phyloP scores from a whole-genome alignment of 2,113 vertebrate genomes.

The Spea multiplicata region DNA sequence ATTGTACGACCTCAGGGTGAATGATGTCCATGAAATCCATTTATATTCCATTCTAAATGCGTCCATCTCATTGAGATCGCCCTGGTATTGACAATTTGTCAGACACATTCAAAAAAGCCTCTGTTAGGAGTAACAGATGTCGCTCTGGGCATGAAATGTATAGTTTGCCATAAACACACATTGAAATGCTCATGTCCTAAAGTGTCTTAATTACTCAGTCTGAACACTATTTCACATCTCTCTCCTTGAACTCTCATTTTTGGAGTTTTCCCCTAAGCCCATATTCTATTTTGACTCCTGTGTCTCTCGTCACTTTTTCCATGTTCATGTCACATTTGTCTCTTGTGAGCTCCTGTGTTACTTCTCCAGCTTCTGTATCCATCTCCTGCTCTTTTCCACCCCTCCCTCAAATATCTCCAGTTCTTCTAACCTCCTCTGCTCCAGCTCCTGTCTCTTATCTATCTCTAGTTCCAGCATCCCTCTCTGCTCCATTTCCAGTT shows the following conservation, averaged over 20 bases:
- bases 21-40: constrained; percentile 38
- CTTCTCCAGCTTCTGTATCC: no score
- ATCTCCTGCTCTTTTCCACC: background rate
- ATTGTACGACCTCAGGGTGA: constrained; percentile 28
- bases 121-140: constrained; percentile 2
- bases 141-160: background rate
- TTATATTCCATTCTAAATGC: constrained; percentile 6
- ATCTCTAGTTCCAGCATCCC: background rate
- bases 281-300: no score
- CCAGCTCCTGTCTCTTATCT: background rate
- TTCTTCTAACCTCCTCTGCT: background rate
- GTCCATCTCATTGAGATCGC: constrained; percentile 28
- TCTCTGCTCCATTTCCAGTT: background rate
- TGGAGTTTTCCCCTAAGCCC: no score
- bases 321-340: background rate
- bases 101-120: background rate
- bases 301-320: background rate
- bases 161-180: background rate
- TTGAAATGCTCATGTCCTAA: background rate
- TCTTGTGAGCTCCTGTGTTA: background rate
- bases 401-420: background rate
- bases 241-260: no score
- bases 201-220: background rate
- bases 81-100: constrained; percentile 4
- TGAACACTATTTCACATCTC: no score